A percentile compares a stretch with the other conserved stretches of the same genome.
Conservation (phyloP, 2,113 vertebrate species). For the Cricetomys ansorgei region DNA sequence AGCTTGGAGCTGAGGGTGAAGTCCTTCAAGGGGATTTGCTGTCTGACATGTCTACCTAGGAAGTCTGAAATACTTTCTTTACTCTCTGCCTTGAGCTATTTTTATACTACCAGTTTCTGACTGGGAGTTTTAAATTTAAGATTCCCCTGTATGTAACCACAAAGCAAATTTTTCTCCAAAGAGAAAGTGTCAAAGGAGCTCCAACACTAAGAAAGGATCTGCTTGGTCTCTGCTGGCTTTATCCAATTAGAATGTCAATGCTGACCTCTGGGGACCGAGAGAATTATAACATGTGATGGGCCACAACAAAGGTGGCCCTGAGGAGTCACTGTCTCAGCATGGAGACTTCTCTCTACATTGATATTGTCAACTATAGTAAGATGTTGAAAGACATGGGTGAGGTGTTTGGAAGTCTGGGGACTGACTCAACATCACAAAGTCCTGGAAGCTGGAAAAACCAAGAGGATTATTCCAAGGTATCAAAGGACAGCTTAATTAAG, state of each 20-base stretch:
- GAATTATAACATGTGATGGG: not conserved
- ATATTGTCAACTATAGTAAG: not conserved
- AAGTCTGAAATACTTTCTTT: slow-evolving; percentile 30
- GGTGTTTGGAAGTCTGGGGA: not conserved
- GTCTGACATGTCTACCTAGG: not conserved
- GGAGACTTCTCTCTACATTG: not conserved
- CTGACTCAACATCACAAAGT: not conserved
- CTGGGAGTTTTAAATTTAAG: not conserved
- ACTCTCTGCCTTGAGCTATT: slow-evolving; percentile 19
- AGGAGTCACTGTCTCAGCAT: not conserved
- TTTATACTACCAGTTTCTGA: slow-evolving; percentile 25
- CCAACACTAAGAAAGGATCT: not conserved
- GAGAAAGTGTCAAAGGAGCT: not conserved
- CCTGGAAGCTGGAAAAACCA: not conserved
- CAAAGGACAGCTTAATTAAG: not conserved
- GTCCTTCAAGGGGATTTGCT: slow-evolving; percentile 51
- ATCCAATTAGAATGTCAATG: not conserved
- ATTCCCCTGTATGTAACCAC: not conserved
- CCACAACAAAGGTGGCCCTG: no score
- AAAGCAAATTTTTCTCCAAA: slow-evolving; percentile 13
- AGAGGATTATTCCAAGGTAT: not conserved
- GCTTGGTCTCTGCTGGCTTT: not conserved
- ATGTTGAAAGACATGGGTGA: not conserved
- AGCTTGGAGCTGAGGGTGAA: slow-evolving; percentile 45
- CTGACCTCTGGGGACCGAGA: not conserved